Base-by-base conservation (phyloP, 2,888 invertebrate species). In the Eilema caniola region DNA sequence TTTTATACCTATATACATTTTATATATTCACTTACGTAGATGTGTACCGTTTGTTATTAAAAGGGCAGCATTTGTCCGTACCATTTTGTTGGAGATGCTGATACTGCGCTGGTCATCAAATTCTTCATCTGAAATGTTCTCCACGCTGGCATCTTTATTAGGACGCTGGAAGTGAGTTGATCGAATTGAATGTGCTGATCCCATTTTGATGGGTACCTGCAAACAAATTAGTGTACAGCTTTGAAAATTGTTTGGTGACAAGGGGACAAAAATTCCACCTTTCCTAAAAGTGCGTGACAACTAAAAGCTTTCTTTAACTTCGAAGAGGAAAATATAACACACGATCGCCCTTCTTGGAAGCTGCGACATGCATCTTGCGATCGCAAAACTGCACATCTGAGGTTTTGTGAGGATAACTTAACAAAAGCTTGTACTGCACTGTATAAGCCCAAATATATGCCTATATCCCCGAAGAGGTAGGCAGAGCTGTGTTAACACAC, bases 81-180 rank as follows among this genome's bases (percentile, higher is more conserved):
- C 94, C 93, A 94, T 94, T 88, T 93, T 94, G 73, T 93, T 94
- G 10, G 94, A 92, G 59, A 95, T 93, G 83, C 89, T 94, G 79
- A 95, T 94, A 74, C 88, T 94, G 76, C 88, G 92, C 33, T 88
- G 88, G 1, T 92, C 90, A 0, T 87, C 87, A 0, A 81, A 66
- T 20, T 85, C 70, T 3, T 88, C 88, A 0, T 86, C 86, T 8
- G 86, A 82, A 12, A 74, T 60, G 25, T 80, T 75, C n/a, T 78
- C 83, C 1, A 77, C 72, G 28, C 76, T 73, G 0, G 75, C 37
- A 14, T 73, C 57, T 20, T 83, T 79, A 23, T 4, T 69, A 0
- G 91, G 88, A 4, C 87, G 86, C 70, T 91, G 91, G 84, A 93
- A 94, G 76, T 93, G 92, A 3, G 92, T 89, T 14, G 91, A 86